phyloP scores from a whole-genome alignment of 2,113 vertebrate species.

The Tachuris rubrigastra region DNA sequence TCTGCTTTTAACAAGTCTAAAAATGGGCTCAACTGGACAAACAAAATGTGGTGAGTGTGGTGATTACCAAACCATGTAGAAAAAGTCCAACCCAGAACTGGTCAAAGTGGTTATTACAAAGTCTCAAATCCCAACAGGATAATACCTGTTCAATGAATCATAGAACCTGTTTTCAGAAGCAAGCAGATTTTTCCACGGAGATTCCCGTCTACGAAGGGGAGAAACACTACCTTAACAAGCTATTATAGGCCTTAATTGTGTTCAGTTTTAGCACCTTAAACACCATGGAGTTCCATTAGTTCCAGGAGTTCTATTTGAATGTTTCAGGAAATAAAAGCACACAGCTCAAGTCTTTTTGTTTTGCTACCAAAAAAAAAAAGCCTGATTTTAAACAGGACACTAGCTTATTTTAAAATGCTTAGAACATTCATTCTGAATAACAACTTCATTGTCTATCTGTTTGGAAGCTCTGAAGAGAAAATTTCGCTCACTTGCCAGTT shows the following conservation, averaged over 20 bases:
- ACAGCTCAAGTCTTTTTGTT: not conserved
- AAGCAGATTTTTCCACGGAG: conserved; percentile 90
- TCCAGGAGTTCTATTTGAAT: not conserved
- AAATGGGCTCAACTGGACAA: not conserved
- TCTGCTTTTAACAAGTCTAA: not conserved
- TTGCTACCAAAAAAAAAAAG: not conserved
- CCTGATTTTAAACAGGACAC: not conserved
- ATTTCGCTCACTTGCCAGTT: not conserved
- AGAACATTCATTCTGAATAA: not conserved
- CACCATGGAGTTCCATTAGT: not conserved
- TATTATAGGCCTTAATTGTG: conserved; percentile 30
- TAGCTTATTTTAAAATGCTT: not conserved
- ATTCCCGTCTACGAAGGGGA: conserved; percentile 89
- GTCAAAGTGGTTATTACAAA: conserved; percentile 63
- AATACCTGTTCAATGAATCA: conserved; percentile 90
- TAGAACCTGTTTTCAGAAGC: conserved; percentile 86
- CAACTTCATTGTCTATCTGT: not conserved
- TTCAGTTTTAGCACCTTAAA: conserved; percentile 19
- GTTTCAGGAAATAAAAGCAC: conserved; percentile 6
- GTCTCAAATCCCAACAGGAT: conserved; percentile 76
- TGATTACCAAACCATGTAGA: conserved; percentile 75
- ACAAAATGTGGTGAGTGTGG: conserved; percentile 32
- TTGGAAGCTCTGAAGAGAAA: not conserved
- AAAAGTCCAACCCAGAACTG: conserved; percentile 68
- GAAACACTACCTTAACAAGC: conserved; percentile 81